Evolutionary conservation across 2,797 vertebrate genomes (phyloP).

Genomic region (Mormyrops boulengeri): DNA sequence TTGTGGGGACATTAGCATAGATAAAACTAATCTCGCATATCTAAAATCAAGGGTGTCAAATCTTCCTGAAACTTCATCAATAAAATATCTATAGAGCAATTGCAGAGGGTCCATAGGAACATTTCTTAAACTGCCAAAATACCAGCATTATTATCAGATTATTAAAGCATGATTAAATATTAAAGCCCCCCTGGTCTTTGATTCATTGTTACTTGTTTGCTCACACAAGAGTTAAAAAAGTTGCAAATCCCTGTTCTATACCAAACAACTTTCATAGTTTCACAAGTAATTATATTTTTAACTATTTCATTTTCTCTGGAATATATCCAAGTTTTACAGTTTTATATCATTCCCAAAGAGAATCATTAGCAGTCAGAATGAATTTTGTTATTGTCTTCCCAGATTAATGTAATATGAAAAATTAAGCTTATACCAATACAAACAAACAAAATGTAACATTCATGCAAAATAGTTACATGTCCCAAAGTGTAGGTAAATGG

Average conservation of each 20-base stretch:
- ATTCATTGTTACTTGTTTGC: neutral
- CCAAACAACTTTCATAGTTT: neutral
- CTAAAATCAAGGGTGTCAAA: neutral
- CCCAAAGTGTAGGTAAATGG: neutral
- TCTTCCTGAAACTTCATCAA: neutral
- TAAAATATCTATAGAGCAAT: neutral
- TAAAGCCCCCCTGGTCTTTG: neutral
- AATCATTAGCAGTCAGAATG: neutral
- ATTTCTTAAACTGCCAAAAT: neutral
- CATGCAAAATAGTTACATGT: neutral
- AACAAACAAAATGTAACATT: neutral
- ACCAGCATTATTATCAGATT: neutral
- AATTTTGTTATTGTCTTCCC: neutral
- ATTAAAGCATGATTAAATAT: neutral
- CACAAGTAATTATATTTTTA: neutral
- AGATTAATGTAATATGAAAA: neutral
- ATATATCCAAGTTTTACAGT: neutral
- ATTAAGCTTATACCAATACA: neutral
- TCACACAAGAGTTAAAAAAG: neutral
- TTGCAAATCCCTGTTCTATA: neutral
- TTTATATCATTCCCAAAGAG: neutral
- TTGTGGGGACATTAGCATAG: neutral
- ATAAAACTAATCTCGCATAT: neutral
- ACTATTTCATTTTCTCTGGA: neutral
- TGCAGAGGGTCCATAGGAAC: neutral